These are phyloP conservation scores for Leiothrix lutea DNA, from an alignment of 2,113 vertebrate genomes.

Conservation along the genomic window DNA sequence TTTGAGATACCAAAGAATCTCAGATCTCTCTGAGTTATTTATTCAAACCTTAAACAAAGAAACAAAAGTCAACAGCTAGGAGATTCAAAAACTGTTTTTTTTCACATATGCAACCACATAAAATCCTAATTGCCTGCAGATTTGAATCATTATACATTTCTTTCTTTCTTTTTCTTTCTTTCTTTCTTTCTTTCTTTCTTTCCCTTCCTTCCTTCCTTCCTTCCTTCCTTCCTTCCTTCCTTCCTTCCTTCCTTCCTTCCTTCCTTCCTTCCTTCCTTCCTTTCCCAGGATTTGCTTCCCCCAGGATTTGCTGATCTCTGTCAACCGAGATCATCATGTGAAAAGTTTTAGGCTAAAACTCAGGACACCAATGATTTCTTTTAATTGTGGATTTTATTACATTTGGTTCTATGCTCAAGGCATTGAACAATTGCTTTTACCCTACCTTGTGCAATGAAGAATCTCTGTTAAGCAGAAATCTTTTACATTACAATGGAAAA, in stretches of 20 bases:
- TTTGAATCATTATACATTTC: not conserved
- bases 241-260: not conserved
- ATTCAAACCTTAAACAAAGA: not conserved
- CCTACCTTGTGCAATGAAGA: not conserved
- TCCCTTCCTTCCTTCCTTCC: fast-evolving
- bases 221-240: not conserved
- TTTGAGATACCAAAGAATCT: not conserved
- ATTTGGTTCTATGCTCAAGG: not conserved
- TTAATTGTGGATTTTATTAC: not conserved
- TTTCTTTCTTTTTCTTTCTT: not conserved
- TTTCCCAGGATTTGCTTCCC: fast-evolving
- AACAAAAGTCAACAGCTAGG: not conserved
- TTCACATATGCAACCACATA: not conserved
- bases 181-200: too few relatives aligned
- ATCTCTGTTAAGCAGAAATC: not conserved
- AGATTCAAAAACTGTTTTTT: not conserved
- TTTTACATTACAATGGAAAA: not conserved
- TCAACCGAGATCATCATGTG: not conserved
- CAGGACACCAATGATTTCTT: not conserved
- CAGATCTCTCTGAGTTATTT: not conserved
- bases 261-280: too few relatives aligned
- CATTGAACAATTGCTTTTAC: not conserved
- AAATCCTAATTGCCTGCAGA: not conserved
- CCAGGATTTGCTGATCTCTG: not conserved
- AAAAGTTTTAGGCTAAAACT: not conserved